Evolutionary conservation across 2,113 vertebrate species (phyloP), one percentile per base, ranked within the genome.

Genomic region (Larimichthys polyactis): DNA sequence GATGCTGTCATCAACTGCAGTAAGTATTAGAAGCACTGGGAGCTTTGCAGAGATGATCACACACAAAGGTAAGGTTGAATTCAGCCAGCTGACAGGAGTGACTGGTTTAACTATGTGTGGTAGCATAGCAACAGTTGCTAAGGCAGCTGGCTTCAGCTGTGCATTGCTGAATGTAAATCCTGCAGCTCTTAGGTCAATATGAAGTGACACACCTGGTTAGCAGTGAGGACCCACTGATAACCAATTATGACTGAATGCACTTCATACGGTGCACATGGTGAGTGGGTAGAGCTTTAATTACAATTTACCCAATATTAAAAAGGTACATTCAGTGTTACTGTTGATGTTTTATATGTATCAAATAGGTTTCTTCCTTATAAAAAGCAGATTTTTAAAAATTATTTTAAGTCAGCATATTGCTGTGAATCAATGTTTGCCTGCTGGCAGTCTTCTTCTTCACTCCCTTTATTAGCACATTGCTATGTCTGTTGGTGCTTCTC

Each of bases 111-210:
- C 49, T 46, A 15, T 79, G 49, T 70, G 52, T 77, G 63, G 57
- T 52, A 69, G 40, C 68, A 59, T 74, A 77, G 77, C 77, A 81
- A 84, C 81, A 29, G 81, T 74, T 83, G 49, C 58, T 36, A 66
- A 32, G 60, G 59, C 44, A 58, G 40, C 36, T 5, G 0, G 27
- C 46, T 44, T 68, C n/a, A 6, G 52, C 27, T 67, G 63, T 64
- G 44, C 19, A 70, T 8, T 43, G 20, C 52, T 57, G 69, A 70
- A 12, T 12, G 32, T 63, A 40, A 29, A 22, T 10, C 43, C 43
- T 15, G 63, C 40, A 24, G 20, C 12, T 65, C 62, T 5, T 4
- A 20, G 59, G 11, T 40, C 59, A 40, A 40, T 5, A 62, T 40
- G 59, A 62, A 11, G 32, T 62, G 59, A 62, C 32, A 40, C 17